Percentiles rank a stretch among this genome's conserved stretches.
These are phyloP conservation scores for Mantis religiosa DNA, from an alignment of 2,888 invertebrate species.

Conservation along the genomic window DNA sequence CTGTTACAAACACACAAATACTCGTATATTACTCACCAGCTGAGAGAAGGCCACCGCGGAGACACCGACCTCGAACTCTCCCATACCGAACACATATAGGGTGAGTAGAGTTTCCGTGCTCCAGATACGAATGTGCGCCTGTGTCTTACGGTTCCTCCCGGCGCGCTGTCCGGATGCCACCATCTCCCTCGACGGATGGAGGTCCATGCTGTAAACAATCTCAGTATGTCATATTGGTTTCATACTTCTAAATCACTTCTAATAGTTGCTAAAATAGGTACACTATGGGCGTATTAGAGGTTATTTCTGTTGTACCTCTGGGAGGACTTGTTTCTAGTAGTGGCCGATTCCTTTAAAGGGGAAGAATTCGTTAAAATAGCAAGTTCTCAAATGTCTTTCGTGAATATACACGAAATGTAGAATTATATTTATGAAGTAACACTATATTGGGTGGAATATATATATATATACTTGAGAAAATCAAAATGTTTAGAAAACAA, in stretches of 20 bases:
- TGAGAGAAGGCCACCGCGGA: slow-evolving; percentile 86
- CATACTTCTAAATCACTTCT: not conserved
- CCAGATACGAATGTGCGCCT: slow-evolving; percentile 89
- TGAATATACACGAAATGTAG: too few species aligned
- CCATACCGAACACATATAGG: slow-evolving; percentile 85
- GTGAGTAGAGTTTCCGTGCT: slow-evolving; percentile 85
- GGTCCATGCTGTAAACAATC: slow-evolving; percentile 62
- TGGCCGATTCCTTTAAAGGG: too few species aligned
- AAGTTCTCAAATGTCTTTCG: too few species aligned
- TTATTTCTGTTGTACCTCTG: not conserved
- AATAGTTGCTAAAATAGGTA: not conserved
- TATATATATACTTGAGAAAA: too few species aligned
- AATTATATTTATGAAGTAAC: too few species aligned
- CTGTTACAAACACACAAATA: too few species aligned
- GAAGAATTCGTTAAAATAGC: too few species aligned
- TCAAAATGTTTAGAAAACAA: too few species aligned
- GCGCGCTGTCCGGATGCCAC: slow-evolving; percentile 87
- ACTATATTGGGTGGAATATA: too few species aligned
- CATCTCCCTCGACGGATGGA: slow-evolving; percentile 82
- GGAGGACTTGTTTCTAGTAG: not conserved
- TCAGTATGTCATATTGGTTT: not conserved
- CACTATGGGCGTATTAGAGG: too few species aligned
- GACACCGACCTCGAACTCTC: slow-evolving; percentile 82
- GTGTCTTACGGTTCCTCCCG: slow-evolving; percentile 77
- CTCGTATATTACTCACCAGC: slow-evolving; percentile 54